phyloP scores from a whole-genome alignment of 2,888 invertebrate species.

The Epistrophe eligans region DNA sequence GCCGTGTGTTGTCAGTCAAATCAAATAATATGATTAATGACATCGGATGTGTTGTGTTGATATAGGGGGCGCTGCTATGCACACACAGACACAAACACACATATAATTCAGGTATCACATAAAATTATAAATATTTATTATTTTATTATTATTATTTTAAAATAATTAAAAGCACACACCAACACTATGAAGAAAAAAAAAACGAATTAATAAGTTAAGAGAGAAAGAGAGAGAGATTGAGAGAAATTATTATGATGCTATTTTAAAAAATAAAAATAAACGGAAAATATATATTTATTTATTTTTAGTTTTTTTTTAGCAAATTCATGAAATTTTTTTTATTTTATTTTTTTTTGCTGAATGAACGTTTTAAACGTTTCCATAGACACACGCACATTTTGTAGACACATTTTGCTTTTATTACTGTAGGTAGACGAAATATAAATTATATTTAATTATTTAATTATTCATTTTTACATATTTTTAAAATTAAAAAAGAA shows the following conservation, averaged over 20 bases:
- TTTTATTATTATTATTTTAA: conserved; percentile 13
- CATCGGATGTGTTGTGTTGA: conserved; percentile 27
- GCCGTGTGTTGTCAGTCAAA: conserved; percentile 57
- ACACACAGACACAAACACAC: conserved; percentile 32
- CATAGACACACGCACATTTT: conserved; percentile 53
- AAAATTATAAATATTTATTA: conserved; percentile 27
- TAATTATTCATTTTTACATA: conserved; percentile 29
- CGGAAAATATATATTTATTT: conserved; percentile 10
- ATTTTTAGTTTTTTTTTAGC: conserved; percentile 49
- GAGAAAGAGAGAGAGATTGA: conserved; percentile 29
- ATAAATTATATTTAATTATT: conserved; percentile 43
- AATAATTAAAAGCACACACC: conserved; percentile 54
- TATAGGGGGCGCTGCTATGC: conserved; percentile 35
- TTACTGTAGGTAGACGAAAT: conserved; percentile 50
- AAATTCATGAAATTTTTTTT: conserved; percentile 39
- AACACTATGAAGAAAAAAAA: conserved; percentile 38
- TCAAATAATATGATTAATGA: conserved; percentile 17
- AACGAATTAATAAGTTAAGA: background rate
- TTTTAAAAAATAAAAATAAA: background rate
- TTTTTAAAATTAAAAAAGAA: conserved; percentile 15
- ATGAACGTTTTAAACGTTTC: conserved; percentile 33
- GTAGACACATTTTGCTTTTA: conserved; percentile 19
- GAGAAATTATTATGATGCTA: conserved; percentile 19
- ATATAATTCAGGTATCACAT: conserved; percentile 40
- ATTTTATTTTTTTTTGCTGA: conserved; percentile 33